Conservation (phyloP, 1,140 invertebrate genomes). For the Tetramorium simillimum region DNA sequence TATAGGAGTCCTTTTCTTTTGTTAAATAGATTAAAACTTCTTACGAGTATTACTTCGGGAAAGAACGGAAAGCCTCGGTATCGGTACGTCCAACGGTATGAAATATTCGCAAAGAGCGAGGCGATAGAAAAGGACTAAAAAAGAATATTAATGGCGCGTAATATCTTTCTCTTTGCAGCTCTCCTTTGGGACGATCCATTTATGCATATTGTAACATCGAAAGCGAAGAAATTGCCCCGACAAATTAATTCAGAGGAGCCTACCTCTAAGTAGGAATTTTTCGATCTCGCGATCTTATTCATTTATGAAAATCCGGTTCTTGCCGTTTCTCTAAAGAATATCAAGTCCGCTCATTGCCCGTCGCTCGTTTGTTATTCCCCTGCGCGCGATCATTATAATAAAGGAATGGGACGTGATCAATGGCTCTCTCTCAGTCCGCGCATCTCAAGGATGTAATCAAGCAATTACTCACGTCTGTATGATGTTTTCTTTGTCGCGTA, state of each 20-base stretch:
- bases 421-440: background rate
- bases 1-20: background rate
- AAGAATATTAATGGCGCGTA: background rate
- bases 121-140: background rate
- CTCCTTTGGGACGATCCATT: background rate
- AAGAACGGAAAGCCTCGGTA: background rate
- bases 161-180: background rate
- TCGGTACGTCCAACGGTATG: background rate
- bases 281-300: background rate
- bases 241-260: background rate
- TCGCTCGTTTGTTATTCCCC: constrained; percentile 4
- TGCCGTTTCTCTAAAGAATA: background rate
- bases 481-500: constrained; percentile 93
- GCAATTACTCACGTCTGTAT: constrained; percentile 88
- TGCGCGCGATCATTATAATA: constrained; percentile 15
- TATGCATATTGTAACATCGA: constrained; percentile 1
- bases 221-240: constrained; percentile 16
- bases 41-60: background rate
- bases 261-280: background rate
- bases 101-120: constrained; percentile 1
- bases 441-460: constrained; percentile 16
- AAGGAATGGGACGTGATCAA: constrained; percentile 19
- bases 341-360: background rate
- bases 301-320: constrained; percentile 3
- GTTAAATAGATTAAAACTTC: background rate